Evolutionary conservation across 2,888 invertebrate species (phyloP).

Genomic region (Dendrolimus pini): DNA sequence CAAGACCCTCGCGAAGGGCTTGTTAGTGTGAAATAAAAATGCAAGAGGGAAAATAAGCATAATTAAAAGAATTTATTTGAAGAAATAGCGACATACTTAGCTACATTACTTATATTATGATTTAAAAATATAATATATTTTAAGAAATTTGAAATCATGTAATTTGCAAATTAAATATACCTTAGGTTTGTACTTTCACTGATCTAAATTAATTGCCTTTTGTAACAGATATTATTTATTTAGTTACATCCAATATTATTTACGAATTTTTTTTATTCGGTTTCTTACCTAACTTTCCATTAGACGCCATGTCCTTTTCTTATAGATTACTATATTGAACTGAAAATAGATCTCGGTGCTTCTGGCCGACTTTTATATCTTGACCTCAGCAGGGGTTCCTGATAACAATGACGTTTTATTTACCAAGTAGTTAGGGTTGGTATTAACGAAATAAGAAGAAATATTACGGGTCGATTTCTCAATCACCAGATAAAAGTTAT

Average conservation of each 20-base stretch:
- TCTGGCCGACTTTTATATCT: constrained; percentile 23
- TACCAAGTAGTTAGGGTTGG: constrained; percentile 37
- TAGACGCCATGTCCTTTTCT: constrained; percentile 54
- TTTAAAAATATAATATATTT: too few species aligned
- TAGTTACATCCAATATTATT: background rate
- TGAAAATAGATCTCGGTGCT: constrained; percentile 28
- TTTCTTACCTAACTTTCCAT: constrained; percentile 63
- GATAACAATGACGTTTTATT: constrained; percentile 52
- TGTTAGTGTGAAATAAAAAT: too few species aligned
- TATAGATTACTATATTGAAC: constrained; percentile 30
- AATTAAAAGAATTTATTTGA: too few species aligned
- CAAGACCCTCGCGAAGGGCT: too few species aligned
- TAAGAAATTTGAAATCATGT: too few species aligned
- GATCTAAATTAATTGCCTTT: background rate
- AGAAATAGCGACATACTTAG: too few species aligned
- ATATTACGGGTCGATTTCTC: too few species aligned
- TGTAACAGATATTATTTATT: background rate
- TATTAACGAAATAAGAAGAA: constrained; percentile 1
- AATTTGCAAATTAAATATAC: too few species aligned
- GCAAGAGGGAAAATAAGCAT: too few species aligned
- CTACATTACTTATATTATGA: too few species aligned
- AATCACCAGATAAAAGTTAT: too few species aligned
- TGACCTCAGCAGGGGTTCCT: constrained; percentile 68
- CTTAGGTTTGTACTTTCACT: background rate
- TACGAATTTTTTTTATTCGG: background rate